phyloP scores from a whole-genome alignment of 2,113 vertebrate species.

The Lates calcarifer region DNA sequence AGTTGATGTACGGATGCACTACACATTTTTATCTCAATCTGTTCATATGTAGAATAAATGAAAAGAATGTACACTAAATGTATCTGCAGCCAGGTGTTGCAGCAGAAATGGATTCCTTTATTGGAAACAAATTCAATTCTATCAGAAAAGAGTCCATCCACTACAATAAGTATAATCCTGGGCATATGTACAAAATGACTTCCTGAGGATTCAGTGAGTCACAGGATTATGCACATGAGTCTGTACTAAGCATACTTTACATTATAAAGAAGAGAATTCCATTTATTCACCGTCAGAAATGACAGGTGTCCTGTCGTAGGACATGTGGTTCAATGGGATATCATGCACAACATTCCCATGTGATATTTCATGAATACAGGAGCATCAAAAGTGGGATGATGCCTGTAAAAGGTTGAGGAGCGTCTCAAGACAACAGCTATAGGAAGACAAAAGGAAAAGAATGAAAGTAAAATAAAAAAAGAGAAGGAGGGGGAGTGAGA shows the following conservation, averaged over 20 bases:
- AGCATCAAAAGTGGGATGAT: not conserved
- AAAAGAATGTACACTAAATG: not conserved
- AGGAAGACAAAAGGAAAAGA: conserved; percentile 4
- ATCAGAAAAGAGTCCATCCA: conserved; percentile 29
- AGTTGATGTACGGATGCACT: not conserved
- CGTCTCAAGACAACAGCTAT: conserved; percentile 25
- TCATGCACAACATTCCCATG: not conserved
- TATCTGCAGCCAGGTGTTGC: conserved; percentile 17
- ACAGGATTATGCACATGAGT: conserved; percentile 37
- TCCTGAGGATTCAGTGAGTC: conserved; percentile 15
- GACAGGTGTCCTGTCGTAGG: conserved; percentile 23
- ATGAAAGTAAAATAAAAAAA: conserved; percentile 26
- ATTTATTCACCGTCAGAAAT: conserved; percentile 39
- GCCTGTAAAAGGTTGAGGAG: not conserved
- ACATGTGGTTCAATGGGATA: conserved; percentile 33
- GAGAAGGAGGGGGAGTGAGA: not conserved
- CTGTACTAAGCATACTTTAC: conserved; percentile 3
- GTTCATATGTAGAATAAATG: not conserved
- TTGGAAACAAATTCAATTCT: conserved; percentile 37
- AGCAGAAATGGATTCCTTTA: conserved; percentile 40
- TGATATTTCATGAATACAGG: conserved; percentile 13
- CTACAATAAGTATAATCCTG: conserved; percentile 32
- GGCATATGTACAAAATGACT: conserved; percentile 45
- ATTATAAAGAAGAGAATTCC: conserved; percentile 37
- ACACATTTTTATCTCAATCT: not conserved